Conservation (phyloP, 2,888 invertebrate genomes). For the Rhogogaster chlorosoma region DNA sequence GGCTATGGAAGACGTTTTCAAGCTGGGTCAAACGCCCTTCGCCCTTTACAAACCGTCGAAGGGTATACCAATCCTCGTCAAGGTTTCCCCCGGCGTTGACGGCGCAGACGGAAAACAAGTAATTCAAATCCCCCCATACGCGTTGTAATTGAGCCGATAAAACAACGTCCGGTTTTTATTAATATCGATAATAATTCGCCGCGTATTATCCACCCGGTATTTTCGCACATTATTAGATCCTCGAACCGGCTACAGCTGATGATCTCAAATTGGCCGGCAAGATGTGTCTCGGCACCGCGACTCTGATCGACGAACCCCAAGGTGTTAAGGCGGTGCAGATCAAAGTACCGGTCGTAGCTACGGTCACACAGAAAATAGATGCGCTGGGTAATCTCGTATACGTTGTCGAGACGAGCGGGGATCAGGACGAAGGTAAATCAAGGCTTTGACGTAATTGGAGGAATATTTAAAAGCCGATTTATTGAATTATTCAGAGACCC, state of each 20-base stretch:
- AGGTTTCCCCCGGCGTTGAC: slow-evolving; percentile 75
- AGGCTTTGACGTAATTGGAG: too few relatives aligned
- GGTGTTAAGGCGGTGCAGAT: slow-evolving; percentile 79
- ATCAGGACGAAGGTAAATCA: slow-evolving; percentile 72
- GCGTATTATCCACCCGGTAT: not conserved
- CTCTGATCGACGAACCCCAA: slow-evolving; percentile 66
- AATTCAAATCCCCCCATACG: slow-evolving; percentile 57
- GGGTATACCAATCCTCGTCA: slow-evolving; percentile 85
- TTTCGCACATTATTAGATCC: slow-evolving; percentile 77
- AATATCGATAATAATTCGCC: not conserved
- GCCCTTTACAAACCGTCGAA: slow-evolving; percentile 85
- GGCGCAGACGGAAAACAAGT: slow-evolving; percentile 73
- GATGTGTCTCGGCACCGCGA: slow-evolving; percentile 75
- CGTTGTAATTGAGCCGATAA: not conserved
- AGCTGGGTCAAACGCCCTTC: slow-evolving; percentile 85
- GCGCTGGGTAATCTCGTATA: slow-evolving; percentile 79
- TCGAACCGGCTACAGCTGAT: slow-evolving; percentile 87
- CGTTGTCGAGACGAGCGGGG: slow-evolving; percentile 79
- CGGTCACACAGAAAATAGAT: slow-evolving; percentile 80
- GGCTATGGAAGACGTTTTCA: slow-evolving; percentile 84
- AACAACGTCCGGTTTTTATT: not conserved
- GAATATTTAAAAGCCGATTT: not conserved
- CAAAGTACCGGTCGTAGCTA: slow-evolving; percentile 82
- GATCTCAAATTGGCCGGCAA: slow-evolving; percentile 84
- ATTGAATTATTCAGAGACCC: not conserved